Evolutionary conservation across 1,140 invertebrate species (phyloP).

Genomic region (Drosophila sp.): DNA sequence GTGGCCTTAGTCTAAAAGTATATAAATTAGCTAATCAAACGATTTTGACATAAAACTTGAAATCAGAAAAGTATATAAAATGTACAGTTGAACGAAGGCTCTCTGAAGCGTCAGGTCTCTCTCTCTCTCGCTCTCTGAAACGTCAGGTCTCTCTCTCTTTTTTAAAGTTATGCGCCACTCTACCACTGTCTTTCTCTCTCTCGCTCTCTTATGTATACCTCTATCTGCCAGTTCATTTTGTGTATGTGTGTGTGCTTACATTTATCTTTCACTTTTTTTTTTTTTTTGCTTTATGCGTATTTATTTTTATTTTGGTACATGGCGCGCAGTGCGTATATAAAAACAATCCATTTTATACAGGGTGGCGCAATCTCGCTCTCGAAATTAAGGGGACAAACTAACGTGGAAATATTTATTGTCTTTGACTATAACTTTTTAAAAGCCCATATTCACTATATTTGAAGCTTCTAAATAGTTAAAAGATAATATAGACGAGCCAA

Average conservation of each 20-base stretch:
- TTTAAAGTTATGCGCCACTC: constrained; percentile 35
- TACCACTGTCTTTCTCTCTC: constrained; percentile 6
- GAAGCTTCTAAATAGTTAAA: not conserved
- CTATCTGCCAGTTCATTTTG: constrained; percentile 36
- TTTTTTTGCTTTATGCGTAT: constrained; percentile 65
- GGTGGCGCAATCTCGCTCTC: constrained; percentile 43
- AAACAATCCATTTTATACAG: constrained; percentile 68
- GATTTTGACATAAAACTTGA: constrained; percentile 66
- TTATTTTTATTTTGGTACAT: constrained; percentile 78
- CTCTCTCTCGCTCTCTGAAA: constrained; percentile 39
- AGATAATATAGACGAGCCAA: not conserved
- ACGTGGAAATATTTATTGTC: not conserved
- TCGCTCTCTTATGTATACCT: constrained; percentile 53
- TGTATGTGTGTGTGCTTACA: constrained; percentile 66
- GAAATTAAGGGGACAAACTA: not conserved
- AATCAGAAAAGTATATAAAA: constrained; percentile 49
- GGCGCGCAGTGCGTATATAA: constrained; percentile 52
- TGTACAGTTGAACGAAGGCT: constrained; percentile 72
- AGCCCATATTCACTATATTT: no score
- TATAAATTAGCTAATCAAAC: constrained; percentile 71
- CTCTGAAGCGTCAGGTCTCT: constrained; percentile 15
- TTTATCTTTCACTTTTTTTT: constrained; percentile 76
- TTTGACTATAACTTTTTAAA: no score
- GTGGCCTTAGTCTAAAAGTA: constrained; percentile 32
- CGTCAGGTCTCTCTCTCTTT: constrained; percentile 17